A percentile compares a stretch with the other conserved stretches of the same genome.
phyloP scores from a whole-genome alignment of 2,113 vertebrate species.

The Mus spicilegus region DNA sequence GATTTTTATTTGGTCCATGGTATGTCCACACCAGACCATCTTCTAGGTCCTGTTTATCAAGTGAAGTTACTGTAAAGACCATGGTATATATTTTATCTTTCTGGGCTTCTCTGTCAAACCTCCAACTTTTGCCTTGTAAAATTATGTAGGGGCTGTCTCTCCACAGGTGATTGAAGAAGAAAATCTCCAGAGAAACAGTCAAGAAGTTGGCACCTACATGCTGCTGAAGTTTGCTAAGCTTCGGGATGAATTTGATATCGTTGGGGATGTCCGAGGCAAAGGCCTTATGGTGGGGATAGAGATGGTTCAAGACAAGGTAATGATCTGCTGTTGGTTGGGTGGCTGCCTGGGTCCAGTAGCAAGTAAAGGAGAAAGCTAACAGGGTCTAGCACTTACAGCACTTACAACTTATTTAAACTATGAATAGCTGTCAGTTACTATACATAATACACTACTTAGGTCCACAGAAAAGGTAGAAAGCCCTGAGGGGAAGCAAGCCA shows the following conservation, averaged over 20 bases:
- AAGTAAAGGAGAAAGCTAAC: not conserved
- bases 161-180: slow-evolving; percentile 93
- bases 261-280: slow-evolving; percentile 97
- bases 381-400: too few relatives aligned
- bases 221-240: slow-evolving; percentile 92
- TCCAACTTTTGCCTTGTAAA: not conserved
- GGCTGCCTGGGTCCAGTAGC: not conserved
- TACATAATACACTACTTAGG: not conserved
- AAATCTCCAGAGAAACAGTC: slow-evolving; percentile 88
- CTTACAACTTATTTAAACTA: not conserved
- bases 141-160: slow-evolving; percentile 26
- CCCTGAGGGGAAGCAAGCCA: not conserved
- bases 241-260: slow-evolving; percentile 92
- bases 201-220: slow-evolving; percentile 91
- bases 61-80: not conserved
- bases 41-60: not conserved
- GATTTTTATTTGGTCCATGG: not conserved
- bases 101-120: not conserved
- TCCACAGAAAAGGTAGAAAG: not conserved
- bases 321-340: not conserved
- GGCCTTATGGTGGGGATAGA: slow-evolving; percentile 96
- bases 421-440: not conserved
- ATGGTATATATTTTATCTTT: not conserved
- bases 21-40: not conserved
- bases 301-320: slow-evolving; percentile 97